Evolutionary conservation across 2,888 invertebrate genomes (phyloP).

Genomic region (Tuberolachnus salignus): DNA sequence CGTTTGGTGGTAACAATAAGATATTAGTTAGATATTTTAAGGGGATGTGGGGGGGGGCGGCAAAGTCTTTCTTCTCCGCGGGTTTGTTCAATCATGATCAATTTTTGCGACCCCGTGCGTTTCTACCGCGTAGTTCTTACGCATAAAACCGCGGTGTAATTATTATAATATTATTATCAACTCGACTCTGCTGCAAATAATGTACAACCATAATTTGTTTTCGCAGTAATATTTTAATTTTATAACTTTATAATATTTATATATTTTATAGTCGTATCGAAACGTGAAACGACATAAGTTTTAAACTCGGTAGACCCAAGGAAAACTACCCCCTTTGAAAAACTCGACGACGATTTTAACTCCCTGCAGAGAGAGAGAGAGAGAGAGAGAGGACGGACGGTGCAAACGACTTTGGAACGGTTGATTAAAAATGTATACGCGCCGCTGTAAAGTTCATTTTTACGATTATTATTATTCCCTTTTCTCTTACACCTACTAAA

Average conservation of each 20-base stretch:
- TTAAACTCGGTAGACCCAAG: slow-evolving; percentile 20
- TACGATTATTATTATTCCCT: slow-evolving; percentile 40
- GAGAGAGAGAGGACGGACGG: slow-evolving; percentile 2
- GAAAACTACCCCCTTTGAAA: slow-evolving; percentile 31
- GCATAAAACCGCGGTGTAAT: too few relatives aligned
- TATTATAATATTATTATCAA: too few relatives aligned
- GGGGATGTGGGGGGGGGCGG: too few relatives aligned
- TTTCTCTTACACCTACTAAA: background rate
- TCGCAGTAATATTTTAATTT: slow-evolving; percentile 30
- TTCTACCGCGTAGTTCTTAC: too few relatives aligned
- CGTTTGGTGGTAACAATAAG: too few relatives aligned
- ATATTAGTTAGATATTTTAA: too few relatives aligned
- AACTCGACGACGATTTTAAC: slow-evolving; percentile 25
- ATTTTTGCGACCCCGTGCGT: too few relatives aligned
- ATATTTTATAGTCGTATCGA: slow-evolving; percentile 16
- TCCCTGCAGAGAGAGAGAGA: slow-evolving; percentile 18
- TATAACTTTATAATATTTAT: slow-evolving; percentile 33
- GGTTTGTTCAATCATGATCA: too few relatives aligned
- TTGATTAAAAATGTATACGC: slow-evolving; percentile 53
- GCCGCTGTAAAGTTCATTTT: slow-evolving; percentile 44
- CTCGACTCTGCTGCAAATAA: too few relatives aligned
- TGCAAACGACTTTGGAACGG: slow-evolving; percentile 39
- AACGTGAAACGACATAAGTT: slow-evolving; percentile 53
- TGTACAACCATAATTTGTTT: slow-evolving; percentile 4
- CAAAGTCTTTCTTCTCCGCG: too few relatives aligned